Base-by-base conservation (phyloP, 1,140 invertebrate species). In the Drosophila sucinea region DNA sequence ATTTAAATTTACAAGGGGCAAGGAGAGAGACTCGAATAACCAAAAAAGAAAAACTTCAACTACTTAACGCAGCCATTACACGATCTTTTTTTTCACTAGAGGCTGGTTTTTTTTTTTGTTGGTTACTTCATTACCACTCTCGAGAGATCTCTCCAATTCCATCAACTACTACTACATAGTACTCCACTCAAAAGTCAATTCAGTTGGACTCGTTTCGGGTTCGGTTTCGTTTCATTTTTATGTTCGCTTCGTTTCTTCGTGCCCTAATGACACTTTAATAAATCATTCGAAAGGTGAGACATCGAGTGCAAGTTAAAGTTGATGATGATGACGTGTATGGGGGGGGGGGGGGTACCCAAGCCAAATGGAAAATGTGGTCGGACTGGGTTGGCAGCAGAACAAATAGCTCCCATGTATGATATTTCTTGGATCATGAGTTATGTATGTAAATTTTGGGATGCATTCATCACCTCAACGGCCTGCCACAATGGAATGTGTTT, bases 271-370 rank as follows among this genome's bases (percentile, higher is more conserved):
- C 90, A 91, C 84, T 80, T 91, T 89, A 91, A 91, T 91, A 91
- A 91, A 91, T 91, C 90, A 91, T 91, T 91, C 80, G 89, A 91
- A 91, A 91, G 90, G 90, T 91, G 90, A 91, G 90, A 91, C 89
- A 82, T 91, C 81, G 90, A 91, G 81, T 91, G 89, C 83, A 90
- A 89, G 84, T 79, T 87, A 87, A 83, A 71, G 84, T 77, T 77
- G 83, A 70, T 86, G 82, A 86, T 87, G 82, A 67, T 60, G 44
- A 51, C 57, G 57, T 35, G 57, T 65, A 33, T 17, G 58, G 60
- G 62, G 71, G 70, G 60, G 25, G 63, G 44, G 44, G 81, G 29
- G 76, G 66, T 67, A 65, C 61, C 60, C 67, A 60, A 47, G 41
- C 64, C 75, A 82, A 86, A 87, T 87, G 79, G 87, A 67, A 86